Evolutionary conservation across 2,797 vertebrate genomes (phyloP).

Genomic region (Enteromius afrohamiltoni): DNA sequence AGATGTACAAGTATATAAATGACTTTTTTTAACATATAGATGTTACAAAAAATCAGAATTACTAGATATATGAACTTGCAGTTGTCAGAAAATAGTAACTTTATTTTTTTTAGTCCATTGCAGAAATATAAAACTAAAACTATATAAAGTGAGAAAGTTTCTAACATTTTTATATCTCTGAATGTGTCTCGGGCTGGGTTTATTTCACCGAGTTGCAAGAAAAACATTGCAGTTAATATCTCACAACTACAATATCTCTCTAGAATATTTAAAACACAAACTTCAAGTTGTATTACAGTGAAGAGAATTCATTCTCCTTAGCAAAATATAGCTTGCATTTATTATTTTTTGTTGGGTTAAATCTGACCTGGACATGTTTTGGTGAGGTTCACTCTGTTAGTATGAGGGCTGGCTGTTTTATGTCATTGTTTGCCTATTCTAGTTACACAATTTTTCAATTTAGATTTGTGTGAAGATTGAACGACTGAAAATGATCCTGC

Average conservation of each 20-base stretch:
- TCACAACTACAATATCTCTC: background rate
- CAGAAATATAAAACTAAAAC: too few species aligned
- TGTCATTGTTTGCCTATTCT: background rate
- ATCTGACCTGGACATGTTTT: slow-evolving; percentile 17
- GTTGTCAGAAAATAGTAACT: too few species aligned
- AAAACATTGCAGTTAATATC: background rate
- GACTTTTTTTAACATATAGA: too few species aligned
- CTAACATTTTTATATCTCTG: background rate
- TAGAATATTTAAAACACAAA: background rate
- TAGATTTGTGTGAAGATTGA: background rate
- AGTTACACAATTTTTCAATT: background rate
- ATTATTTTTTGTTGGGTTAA: background rate
- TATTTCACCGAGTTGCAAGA: too few species aligned
- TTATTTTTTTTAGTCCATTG: too few species aligned
- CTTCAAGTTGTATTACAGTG: background rate
- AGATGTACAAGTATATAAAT: background rate
- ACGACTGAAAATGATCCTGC: background rate
- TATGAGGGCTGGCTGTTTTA: background rate
- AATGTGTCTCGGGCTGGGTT: too few species aligned
- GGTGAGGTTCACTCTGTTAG: background rate
- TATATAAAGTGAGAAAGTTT: too few species aligned
- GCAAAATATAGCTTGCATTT: background rate
- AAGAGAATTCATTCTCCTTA: background rate
- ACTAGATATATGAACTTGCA: too few species aligned
- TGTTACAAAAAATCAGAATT: too few species aligned